Evolutionary conservation across 2,113 vertebrate genomes (phyloP).

Genomic region (Pluvianellus socialis): DNA sequence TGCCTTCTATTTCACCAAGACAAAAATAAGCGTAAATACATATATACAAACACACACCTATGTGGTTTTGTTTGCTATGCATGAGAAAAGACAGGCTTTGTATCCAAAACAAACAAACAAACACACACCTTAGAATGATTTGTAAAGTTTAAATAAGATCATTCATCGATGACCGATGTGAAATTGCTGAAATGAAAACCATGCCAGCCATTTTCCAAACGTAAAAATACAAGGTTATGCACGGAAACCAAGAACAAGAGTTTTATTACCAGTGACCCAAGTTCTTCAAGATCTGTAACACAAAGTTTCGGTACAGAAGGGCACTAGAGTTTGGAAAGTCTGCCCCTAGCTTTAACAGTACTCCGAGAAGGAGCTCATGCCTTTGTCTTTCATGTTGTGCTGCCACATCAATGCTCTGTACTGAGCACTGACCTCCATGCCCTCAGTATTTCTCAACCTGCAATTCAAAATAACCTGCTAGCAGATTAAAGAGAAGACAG

Average conservation of each 20-base stretch:
- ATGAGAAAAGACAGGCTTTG: background rate
- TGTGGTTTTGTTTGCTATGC: background rate
- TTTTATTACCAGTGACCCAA: background rate
- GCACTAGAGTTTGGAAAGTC: background rate
- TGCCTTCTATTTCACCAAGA: background rate
- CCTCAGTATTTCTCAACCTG: constrained; percentile 20
- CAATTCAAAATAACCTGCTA: background rate
- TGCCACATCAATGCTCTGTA: background rate
- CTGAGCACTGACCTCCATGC: background rate
- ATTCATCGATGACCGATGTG: background rate
- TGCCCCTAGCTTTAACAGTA: background rate
- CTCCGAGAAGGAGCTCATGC: background rate
- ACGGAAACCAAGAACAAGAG: background rate
- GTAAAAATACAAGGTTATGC: background rate
- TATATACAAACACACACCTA: background rate
- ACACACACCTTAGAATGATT: background rate
- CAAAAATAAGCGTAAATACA: background rate
- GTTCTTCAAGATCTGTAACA: background rate
- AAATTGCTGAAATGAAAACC: background rate
- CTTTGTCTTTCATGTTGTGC: background rate
- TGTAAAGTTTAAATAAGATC: background rate
- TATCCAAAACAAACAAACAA: background rate
- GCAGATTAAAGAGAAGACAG: constrained; percentile 13
- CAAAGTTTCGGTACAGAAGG: background rate
- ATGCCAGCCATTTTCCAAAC: background rate